phyloP scores from a whole-genome alignment of 2,113 vertebrate species.

The Camarhynchus parvulus region DNA sequence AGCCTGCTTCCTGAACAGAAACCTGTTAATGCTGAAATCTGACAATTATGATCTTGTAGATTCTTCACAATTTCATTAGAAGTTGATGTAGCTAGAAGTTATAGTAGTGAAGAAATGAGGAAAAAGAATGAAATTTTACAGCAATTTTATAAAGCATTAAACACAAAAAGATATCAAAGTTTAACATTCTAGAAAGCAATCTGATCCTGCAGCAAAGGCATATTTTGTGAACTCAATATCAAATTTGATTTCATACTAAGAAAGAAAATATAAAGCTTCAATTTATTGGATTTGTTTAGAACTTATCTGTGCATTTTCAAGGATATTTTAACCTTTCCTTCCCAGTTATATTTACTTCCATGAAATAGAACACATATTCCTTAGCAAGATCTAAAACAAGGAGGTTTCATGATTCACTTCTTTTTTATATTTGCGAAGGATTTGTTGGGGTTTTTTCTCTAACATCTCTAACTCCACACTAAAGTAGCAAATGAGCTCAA shows the following conservation, averaged over 20 bases:
- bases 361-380: not conserved
- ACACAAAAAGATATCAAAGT: not conserved
- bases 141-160: not conserved
- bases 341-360: not conserved
- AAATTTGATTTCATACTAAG: not conserved
- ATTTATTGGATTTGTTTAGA: not conserved
- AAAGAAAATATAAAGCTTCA: not conserved
- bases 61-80: not conserved
- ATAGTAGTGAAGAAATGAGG: not conserved
- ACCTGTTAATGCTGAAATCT: not conserved
- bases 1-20: not conserved
- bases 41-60: not conserved
- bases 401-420: not conserved
- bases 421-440: not conserved
- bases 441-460: not conserved
- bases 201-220: not conserved
- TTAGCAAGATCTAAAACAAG: not conserved
- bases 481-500: not conserved
- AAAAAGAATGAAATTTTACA: not conserved
- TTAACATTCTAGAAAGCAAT: not conserved
- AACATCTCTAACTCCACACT: rapidly evolving
- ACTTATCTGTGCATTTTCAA: not conserved
- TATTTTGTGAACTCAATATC: not conserved
- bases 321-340: not conserved
- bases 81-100: not conserved